Evolutionary conservation across 2,113 vertebrate genomes (phyloP).

Genomic region (Glaucomys volans): DNA sequence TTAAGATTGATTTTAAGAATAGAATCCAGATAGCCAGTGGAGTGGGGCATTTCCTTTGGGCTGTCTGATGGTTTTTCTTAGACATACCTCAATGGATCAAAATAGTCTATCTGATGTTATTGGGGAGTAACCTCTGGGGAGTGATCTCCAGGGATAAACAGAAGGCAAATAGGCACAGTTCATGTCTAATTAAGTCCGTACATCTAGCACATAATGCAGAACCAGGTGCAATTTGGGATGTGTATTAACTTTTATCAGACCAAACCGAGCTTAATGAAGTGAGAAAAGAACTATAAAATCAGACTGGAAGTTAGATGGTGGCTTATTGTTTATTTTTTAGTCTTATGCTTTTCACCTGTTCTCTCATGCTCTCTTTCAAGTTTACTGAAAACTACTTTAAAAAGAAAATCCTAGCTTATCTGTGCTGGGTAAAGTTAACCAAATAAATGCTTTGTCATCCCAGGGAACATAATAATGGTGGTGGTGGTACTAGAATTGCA

Average conservation of each 20-base stretch:
- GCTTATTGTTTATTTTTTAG: not conserved
- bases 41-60: not conserved
- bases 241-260: not conserved
- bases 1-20: not conserved
- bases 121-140: not conserved
- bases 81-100: not conserved
- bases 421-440: not conserved
- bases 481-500: not conserved
- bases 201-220: not conserved
- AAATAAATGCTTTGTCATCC: not conserved
- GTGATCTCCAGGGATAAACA: not conserved
- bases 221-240: not conserved
- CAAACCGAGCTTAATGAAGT: not conserved
- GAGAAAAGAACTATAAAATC: not conserved
- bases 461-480: not conserved
- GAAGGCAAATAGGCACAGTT: fast-evolving
- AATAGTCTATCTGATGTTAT: not conserved
- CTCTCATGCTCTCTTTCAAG: not conserved
- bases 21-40: not conserved
- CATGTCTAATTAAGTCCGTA: not conserved
- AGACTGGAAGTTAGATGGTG: not conserved
- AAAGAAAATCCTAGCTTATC: not conserved
- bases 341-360: not conserved
- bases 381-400: not conserved
- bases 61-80: not conserved